These are phyloP conservation scores for Monopis laevigella DNA, from an alignment of 2,888 invertebrate species.

Conservation along the genomic window DNA sequence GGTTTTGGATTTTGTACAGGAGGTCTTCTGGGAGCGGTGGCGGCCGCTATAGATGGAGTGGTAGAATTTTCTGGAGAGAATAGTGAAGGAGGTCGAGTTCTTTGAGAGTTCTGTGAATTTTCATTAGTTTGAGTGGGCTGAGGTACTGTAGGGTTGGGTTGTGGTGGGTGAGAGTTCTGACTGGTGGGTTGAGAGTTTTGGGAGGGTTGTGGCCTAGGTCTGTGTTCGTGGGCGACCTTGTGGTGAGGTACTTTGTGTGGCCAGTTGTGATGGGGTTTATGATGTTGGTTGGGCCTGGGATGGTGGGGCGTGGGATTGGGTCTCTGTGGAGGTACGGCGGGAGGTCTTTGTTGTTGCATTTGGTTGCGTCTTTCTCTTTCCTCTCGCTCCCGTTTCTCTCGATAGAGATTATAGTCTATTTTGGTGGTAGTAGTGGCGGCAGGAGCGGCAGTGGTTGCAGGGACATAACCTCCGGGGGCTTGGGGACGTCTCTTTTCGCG, in stretches of 20 bases:
- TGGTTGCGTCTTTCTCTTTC: slow-evolving; percentile 59
- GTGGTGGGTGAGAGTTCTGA: slow-evolving; percentile 22
- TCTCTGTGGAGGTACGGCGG: slow-evolving; percentile 27
- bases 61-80: slow-evolving; percentile 73
- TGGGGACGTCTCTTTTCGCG: slow-evolving; percentile 52
- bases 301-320: slow-evolving; percentile 31
- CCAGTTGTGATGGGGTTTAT: slow-evolving; percentile 39
- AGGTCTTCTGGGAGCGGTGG: slow-evolving; percentile 23
- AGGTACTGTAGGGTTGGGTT: slow-evolving; percentile 30
- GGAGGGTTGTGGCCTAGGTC: slow-evolving; percentile 37
- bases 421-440: slow-evolving; percentile 52
- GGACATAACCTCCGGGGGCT: slow-evolving; percentile 52
- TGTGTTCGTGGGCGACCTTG: slow-evolving; percentile 17
- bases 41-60: slow-evolving; percentile 55
- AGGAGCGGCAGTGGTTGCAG: slow-evolving; percentile 33
- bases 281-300: slow-evolving; percentile 30
- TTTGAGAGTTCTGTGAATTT: slow-evolving; percentile 28
- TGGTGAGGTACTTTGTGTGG: slow-evolving; percentile 26
- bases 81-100: slow-evolving; percentile 67
- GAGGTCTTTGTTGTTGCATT: slow-evolving; percentile 27
- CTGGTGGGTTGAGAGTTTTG: slow-evolving; percentile 39
- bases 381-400: slow-evolving; percentile 71
- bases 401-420: slow-evolving; percentile 69
- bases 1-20: slow-evolving; percentile 1
- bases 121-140: slow-evolving; percentile 24